A percentile compares a stretch with the other conserved stretches of the same genome.
These are phyloP conservation scores for Xenentodon cancila DNA, from an alignment of 2,797 vertebrate genomes.

Conservation along the genomic window DNA sequence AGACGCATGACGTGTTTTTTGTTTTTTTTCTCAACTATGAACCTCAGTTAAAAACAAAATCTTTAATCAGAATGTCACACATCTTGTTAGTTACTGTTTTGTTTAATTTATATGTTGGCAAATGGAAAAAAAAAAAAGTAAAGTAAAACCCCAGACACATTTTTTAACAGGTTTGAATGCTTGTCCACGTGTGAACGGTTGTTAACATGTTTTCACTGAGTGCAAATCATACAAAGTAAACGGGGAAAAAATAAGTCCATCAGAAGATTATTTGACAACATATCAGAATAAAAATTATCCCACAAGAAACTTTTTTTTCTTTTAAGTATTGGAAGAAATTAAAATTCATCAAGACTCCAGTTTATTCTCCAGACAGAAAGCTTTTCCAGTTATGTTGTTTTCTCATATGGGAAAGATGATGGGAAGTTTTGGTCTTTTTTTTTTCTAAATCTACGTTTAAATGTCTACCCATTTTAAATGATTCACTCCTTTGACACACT, in stretches of 20 bases:
- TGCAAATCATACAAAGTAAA: slow-evolving; percentile 73
- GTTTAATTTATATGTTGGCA: slow-evolving; percentile 9
- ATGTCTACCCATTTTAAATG: neutral
- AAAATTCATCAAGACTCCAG: slow-evolving; percentile 54
- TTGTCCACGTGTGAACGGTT: slow-evolving; percentile 26
- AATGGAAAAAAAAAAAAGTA: slow-evolving; percentile 20
- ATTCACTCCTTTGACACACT: neutral
- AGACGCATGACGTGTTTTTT: too few relatives aligned
- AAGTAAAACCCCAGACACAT: slow-evolving; percentile 11
- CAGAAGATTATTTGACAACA: slow-evolving; percentile 29
- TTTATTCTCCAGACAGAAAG: slow-evolving; percentile 45
- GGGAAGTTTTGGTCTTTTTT: too few relatives aligned
- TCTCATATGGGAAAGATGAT: slow-evolving; percentile 21
- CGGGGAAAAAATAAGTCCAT: slow-evolving; percentile 17
- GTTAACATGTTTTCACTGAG: slow-evolving; percentile 53
- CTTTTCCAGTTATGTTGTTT: slow-evolving; percentile 58
- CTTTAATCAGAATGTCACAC: slow-evolving; percentile 1
- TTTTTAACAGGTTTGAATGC: slow-evolving; percentile 52
- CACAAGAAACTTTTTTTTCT: slow-evolving; percentile 7
- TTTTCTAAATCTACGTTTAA: too few relatives aligned
- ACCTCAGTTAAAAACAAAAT: neutral
- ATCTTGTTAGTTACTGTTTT: slow-evolving; percentile 2
- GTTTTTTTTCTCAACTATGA: too few relatives aligned
- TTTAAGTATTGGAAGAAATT: slow-evolving; percentile 23
- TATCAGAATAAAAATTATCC: slow-evolving; percentile 15